Evolutionary conservation across 2,113 vertebrate genomes (phyloP), one percentile per base, ranked within the genome.

Genomic region (Tylochromis polylepis): DNA sequence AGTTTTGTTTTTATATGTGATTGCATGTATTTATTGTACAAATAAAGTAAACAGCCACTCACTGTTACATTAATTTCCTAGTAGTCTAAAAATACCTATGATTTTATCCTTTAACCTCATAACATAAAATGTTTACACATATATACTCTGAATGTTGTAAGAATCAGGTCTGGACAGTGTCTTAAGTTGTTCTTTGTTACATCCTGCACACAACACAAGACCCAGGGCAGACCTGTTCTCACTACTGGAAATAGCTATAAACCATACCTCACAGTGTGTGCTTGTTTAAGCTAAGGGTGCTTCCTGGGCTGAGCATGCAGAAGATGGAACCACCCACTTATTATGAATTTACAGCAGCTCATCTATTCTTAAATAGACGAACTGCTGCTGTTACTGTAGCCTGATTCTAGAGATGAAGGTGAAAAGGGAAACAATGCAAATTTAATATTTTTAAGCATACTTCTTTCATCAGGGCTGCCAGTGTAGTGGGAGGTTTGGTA

Each of bases 261-360:
- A 24, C 65, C 38, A 43, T 5, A 43, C 65, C 65, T 72, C 0
- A 18, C 65, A 72, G 38, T 3, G 0, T 14, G 65, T 46, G 22
- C 1, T 27, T 49, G 16, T 46, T 49, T 75, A 16, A 75, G 67
- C 22, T 46, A 14, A 75, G 41, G 15, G 41, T 29, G 22, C 22
- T 49, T 46, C 24, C 5, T 49, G 41, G 14, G 67, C 49, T 49
- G 38, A 72, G 15, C 22, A 0, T 72, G 67, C 41, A 49, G 41
- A 46, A 72, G 14, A 72, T 2, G 1, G 14, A 72, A 6, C 38
- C 2, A n/a, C n/a, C 0, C 0, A 5, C 65, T 70, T 9, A 24
- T 24, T 70, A n/a, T 11, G 65, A 72, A 43, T 72, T 0, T 72
- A 8, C 14, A 72, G 65, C 22, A 46, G 65, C 65, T 18, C 11